Evolutionary conservation across 2,888 invertebrate genomes (phyloP).

Genomic region (Lumbricus terrestris): DNA sequence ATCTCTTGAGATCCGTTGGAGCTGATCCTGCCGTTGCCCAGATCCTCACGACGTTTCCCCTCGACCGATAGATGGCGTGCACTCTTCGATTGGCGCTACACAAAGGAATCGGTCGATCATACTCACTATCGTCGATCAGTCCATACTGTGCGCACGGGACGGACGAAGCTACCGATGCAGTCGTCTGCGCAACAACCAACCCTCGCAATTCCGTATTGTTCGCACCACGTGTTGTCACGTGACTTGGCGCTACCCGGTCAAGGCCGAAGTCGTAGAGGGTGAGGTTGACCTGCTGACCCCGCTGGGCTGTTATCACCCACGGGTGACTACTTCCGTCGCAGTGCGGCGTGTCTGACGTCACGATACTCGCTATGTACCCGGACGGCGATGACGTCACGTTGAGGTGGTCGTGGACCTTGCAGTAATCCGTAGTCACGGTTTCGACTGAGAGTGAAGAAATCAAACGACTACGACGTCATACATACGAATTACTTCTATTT

Average conservation of each 20-base stretch:
- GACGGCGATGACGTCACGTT: conserved; percentile 20
- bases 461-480: not conserved
- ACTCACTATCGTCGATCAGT: conserved; percentile 10
- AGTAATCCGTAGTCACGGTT: conserved; percentile 25
- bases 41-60: conserved; percentile 19
- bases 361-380: conserved; percentile 30
- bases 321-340: conserved; percentile 30
- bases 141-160: conserved; percentile 19
- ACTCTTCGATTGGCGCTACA: conserved; percentile 17
- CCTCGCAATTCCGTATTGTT: not conserved
- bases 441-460: conserved; percentile 6
- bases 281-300: conserved; percentile 29
- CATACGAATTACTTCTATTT: not conserved
- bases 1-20: conserved; percentile 22
- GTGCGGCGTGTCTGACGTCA: conserved; percentile 30
- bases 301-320: conserved; percentile 29
- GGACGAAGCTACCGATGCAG: not conserved
- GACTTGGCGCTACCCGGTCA: not conserved
- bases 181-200: not conserved
- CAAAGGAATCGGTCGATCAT: not conserved
- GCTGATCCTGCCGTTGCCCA: conserved; percentile 24
- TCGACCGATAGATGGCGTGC: conserved; percentile 3
- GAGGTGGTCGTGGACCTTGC: conserved; percentile 24
- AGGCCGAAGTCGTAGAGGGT: conserved; percentile 32
- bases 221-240: not conserved